Evolutionary conservation across 2,113 vertebrate species (phyloP).

Genomic region (Chaetura pelagica): DNA sequence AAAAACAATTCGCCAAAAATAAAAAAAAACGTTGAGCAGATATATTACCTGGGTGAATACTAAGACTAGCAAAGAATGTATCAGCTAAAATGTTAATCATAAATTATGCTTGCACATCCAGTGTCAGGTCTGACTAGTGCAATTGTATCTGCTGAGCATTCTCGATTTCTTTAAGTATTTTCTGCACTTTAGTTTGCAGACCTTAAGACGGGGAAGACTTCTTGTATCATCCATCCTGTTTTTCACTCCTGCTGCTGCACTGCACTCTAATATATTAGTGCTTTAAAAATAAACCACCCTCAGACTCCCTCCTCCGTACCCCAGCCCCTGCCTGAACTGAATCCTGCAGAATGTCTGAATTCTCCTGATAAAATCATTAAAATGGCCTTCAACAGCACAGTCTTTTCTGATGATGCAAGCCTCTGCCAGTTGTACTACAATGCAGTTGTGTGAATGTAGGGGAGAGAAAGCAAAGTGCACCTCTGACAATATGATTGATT

Average conservation of each 20-base stretch:
- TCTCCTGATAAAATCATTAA: background rate
- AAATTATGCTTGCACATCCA: slow-evolving; percentile 1
- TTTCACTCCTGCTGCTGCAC: background rate
- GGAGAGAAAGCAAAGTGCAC: background rate
- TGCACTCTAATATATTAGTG: background rate
- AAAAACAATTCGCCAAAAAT: background rate
- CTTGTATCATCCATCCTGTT: background rate
- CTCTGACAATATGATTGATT: background rate
- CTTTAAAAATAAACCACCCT: background rate
- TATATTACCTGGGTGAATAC: background rate
- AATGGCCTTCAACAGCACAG: background rate
- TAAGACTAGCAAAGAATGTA: background rate
- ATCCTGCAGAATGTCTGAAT: background rate
- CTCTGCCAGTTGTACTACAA: background rate
- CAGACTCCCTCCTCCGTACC: background rate
- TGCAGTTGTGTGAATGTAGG: background rate
- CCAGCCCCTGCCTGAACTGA: background rate
- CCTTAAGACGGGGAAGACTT: background rate
- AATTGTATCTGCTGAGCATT: background rate
- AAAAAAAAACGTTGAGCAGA: background rate
- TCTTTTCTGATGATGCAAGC: background rate
- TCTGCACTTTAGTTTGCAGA: background rate
- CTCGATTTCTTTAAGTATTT: background rate
- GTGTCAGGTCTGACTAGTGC: background rate
- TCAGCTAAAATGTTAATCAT: slow-evolving; percentile 18